Conservation (phyloP, 2,797 vertebrate genomes). For the Trachops cirrhosus region DNA sequence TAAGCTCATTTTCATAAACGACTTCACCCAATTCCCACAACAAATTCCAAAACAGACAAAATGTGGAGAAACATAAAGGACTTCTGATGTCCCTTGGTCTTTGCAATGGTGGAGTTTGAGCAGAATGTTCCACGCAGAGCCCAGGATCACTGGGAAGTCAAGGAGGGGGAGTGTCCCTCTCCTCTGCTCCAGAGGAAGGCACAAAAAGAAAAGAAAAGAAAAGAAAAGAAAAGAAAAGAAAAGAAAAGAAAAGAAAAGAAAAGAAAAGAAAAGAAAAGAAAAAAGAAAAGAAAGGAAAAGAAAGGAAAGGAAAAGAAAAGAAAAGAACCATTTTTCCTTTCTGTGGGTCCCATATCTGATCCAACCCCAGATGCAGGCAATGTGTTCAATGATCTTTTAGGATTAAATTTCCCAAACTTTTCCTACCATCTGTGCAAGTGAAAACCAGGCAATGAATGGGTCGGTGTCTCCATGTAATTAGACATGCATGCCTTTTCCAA, state of each 20-base stretch:
- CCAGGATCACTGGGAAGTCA: not conserved
- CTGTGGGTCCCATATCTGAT: not conserved
- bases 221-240: too few species aligned
- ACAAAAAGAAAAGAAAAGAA: not conserved
- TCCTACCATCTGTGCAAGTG: slow-evolving; percentile 71
- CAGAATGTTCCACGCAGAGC: not conserved
- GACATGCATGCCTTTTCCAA: slow-evolving; percentile 63
- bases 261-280: too few species aligned
- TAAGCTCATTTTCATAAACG: not conserved
- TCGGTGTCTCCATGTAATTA: slow-evolving; percentile 70
- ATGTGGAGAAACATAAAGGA: not conserved
- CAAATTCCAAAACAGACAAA: not conserved
- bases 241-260: too few species aligned
- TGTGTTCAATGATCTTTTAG: not conserved
- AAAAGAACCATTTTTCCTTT: not conserved
- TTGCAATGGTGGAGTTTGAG: not conserved
- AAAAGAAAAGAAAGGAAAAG: not conserved
- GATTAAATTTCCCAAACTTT: slow-evolving; percentile 57
- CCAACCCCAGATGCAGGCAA: not conserved
- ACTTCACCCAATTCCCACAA: not conserved
- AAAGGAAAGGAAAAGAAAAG: not conserved
- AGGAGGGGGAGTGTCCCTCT: not conserved
- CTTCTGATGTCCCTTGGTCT: not conserved
- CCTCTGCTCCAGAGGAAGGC: not conserved
- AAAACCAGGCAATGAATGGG: slow-evolving; percentile 77